Percentiles rank a stretch among this genome's conserved stretches.
These are phyloP conservation scores for Hydraecia micacea DNA, from an alignment of 2,888 invertebrate genomes.

Conservation along the genomic window DNA sequence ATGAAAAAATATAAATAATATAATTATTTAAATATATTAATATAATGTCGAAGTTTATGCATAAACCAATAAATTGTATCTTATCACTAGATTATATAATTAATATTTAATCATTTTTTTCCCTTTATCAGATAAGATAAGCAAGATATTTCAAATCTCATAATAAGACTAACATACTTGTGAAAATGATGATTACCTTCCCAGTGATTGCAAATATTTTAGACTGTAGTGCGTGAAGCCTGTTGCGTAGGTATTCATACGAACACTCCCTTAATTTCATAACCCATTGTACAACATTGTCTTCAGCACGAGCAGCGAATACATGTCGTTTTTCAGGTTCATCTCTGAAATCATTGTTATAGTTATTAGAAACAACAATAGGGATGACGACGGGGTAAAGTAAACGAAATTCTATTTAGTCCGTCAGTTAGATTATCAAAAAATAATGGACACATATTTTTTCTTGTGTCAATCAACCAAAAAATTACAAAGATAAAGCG, in stretches of 20 bases:
- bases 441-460: no score
- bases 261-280: conserved; percentile 92
- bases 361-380: not conserved
- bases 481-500: no score
- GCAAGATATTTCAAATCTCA: conserved; percentile 10
- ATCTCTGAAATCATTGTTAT: conserved; percentile 77
- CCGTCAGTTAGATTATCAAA: no score
- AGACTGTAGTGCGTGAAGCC: conserved; percentile 91
- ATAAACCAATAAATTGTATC: not conserved
- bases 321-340: conserved; percentile 93
- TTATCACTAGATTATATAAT: conserved; percentile 14
- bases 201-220: conserved; percentile 92
- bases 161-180: conserved; percentile 14
- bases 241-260: conserved; percentile 93
- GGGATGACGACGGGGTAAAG: no score
- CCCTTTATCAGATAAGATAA: conserved; percentile 17
- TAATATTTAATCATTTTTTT: not conserved
- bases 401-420: no score
- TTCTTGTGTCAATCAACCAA: no score
- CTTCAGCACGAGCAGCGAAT: conserved; percentile 93
- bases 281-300: conserved; percentile 93
- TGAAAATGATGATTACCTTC: conserved; percentile 81
- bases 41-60: not conserved
- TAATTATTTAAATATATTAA: not conserved
- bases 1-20: conserved; percentile 43